Evolutionary conservation across 2,113 vertebrate genomes (phyloP).

Genomic region (Stercorarius parasiticus): DNA sequence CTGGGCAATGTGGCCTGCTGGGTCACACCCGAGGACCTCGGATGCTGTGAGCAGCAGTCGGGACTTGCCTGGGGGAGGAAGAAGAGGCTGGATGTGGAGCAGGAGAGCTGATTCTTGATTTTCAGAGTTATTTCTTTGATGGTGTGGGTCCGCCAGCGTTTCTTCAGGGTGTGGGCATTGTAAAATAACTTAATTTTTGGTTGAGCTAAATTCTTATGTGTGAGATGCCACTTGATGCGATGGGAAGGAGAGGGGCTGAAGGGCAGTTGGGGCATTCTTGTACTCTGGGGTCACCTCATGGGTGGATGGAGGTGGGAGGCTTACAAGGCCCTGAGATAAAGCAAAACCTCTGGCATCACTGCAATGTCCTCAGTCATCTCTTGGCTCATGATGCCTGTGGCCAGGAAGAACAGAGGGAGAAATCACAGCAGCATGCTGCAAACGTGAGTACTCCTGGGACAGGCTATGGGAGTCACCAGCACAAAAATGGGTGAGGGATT

Average conservation of each 20-base stretch:
- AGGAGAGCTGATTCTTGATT: neutral
- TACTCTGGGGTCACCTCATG: neutral
- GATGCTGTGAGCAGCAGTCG: neutral
- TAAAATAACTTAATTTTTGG: neutral
- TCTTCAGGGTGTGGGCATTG: neutral
- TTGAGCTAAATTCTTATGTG: neutral
- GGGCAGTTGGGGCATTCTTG: neutral
- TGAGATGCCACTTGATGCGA: neutral
- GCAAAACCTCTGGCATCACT: neutral
- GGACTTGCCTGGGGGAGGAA: neutral
- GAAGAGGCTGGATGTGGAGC: neutral
- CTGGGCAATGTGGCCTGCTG: neutral
- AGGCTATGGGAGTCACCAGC: neutral
- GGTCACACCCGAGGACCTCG: accelerated
- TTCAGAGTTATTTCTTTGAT: neutral
- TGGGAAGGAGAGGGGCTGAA: neutral
- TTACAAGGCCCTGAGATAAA: neutral
- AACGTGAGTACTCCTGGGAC: neutral
- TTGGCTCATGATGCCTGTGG: neutral
- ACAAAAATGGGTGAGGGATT: neutral
- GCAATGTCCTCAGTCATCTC: neutral
- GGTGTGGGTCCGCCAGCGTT: neutral
- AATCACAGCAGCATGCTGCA: neutral
- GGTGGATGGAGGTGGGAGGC: neutral
- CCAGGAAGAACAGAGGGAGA: neutral